Percentiles rank a stretch among this genome's conserved stretches.
Conservation (phyloP, 2,113 vertebrate species). For the Ailuropoda melanoleuca region DNA sequence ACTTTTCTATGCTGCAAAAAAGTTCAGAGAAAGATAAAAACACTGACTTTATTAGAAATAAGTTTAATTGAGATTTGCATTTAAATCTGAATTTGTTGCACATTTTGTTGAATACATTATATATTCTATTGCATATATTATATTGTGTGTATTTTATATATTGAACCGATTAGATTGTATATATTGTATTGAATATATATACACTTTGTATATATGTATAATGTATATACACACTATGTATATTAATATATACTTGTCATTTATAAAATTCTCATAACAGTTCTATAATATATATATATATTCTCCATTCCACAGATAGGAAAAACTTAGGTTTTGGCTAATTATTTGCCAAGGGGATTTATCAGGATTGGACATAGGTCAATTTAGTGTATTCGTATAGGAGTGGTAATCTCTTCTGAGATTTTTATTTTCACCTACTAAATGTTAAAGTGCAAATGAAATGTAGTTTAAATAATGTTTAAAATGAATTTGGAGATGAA, state of each 20-base stretch:
- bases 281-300: neutral
- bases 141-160: neutral
- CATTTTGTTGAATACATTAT: neutral
- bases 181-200: neutral
- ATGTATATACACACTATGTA: neutral
- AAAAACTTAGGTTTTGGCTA: slow-evolving; percentile 27
- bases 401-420: neutral
- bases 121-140: neutral
- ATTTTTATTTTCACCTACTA: neutral
- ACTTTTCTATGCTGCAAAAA: neutral
- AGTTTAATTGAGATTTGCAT: neutral
- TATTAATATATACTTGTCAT: neutral
- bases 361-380: neutral
- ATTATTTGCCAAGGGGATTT: neutral
- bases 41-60: neutral
- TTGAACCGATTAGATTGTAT: neutral
- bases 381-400: neutral
- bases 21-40: neutral
- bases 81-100: neutral
- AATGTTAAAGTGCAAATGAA: neutral
- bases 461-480: neutral
- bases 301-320: neutral
- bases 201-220: neutral
- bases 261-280: neutral
- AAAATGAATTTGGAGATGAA: slow-evolving; percentile 36